Percentiles rank a stretch among this genome's conserved stretches.
Evolutionary conservation across 2,113 vertebrate species (phyloP).

Genomic region (Alouatta palliata): DNA sequence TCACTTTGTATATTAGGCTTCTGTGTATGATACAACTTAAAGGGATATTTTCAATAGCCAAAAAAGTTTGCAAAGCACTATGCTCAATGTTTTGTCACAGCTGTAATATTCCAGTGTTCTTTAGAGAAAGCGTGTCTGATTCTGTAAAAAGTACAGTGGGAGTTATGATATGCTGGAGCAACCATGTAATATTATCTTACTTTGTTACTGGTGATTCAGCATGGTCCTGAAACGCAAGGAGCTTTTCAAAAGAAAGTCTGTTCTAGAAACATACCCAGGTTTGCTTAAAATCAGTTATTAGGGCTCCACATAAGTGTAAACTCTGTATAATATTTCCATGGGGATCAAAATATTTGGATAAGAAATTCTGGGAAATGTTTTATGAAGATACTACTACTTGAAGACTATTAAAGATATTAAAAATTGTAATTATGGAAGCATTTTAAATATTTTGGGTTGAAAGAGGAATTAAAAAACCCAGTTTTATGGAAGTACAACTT

Average conservation of each 20-base stretch:
- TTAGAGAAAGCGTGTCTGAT: neutral
- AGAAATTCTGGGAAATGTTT: conserved; percentile 21
- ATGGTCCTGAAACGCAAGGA: neutral
- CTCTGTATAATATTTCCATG: neutral
- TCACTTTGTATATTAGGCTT: neutral
- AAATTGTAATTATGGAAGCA: neutral
- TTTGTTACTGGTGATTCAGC: neutral
- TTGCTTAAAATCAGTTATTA: neutral
- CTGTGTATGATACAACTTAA: neutral
- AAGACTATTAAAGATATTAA: neutral
- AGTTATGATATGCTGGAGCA: neutral
- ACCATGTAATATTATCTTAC: neutral
- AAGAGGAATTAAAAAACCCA: neutral
- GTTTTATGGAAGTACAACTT: neutral
- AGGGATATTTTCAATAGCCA: neutral
- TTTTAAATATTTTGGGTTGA: neutral
- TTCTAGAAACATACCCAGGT: neutral
- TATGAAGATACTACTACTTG: neutral
- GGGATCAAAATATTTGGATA: conserved; percentile 18
- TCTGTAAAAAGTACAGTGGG: neutral
- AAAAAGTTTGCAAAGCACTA: neutral
- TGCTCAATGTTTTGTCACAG: neutral
- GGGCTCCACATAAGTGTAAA: neutral
- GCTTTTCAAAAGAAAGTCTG: neutral
- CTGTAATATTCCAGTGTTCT: neutral